Evolutionary conservation across 2,113 vertebrate species (phyloP).

Genomic region (Dicerorhinus sumatrensis): DNA sequence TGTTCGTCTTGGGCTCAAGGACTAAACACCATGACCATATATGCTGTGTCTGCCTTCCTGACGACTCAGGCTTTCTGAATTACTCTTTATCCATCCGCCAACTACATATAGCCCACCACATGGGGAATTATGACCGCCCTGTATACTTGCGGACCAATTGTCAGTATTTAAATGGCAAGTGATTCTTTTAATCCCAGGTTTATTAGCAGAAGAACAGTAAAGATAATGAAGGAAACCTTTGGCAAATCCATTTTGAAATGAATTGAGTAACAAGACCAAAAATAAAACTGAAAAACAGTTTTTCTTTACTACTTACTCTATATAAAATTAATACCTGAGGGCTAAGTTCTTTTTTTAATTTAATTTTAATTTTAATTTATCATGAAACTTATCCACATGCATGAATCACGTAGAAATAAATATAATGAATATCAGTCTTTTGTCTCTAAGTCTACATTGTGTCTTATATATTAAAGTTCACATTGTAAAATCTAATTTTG

Average conservation of each 20-base stretch:
- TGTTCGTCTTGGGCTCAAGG: background rate
- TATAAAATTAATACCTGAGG: background rate
- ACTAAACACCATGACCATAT: background rate
- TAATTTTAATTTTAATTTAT: slow-evolving; percentile 3
- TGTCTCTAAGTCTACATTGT: background rate
- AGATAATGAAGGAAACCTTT: background rate
- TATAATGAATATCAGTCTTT: background rate
- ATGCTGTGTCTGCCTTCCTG: background rate
- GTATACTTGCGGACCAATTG: background rate
- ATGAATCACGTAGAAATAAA: background rate
- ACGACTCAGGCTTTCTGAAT: background rate
- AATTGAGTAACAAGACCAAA: slow-evolving; percentile 26
- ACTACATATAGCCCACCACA: background rate
- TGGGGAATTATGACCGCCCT: background rate
- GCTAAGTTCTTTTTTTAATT: background rate
- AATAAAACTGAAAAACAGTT: background rate
- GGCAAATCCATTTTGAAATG: background rate
- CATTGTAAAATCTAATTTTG: slow-evolving; percentile 55
- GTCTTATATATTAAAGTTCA: slow-evolving; percentile 20
- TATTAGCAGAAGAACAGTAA: background rate
- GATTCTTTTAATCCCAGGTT: background rate
- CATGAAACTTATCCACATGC: background rate
- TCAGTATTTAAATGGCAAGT: background rate
- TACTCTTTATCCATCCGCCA: background rate
- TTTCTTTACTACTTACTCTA: background rate